phyloP scores from a whole-genome alignment of 2,113 vertebrate genomes.

The Colius striatus region DNA sequence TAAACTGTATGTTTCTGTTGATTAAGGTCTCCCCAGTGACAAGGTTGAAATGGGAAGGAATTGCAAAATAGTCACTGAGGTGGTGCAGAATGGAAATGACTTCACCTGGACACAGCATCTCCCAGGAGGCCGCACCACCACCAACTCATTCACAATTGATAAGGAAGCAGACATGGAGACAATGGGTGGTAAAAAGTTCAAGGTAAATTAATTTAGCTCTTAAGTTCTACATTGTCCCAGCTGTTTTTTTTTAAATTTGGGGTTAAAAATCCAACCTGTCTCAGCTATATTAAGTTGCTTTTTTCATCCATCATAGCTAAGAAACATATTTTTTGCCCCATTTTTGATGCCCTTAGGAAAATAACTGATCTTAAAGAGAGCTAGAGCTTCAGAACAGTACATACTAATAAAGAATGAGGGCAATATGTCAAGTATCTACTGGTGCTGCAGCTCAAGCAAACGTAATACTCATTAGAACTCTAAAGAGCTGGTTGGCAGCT shows the following conservation, averaged over 20 bases:
- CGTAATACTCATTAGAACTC: not conserved
- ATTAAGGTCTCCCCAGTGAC: conserved; percentile 84
- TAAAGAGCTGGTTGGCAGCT: not conserved
- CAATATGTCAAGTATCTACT: not conserved
- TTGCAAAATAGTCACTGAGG: conserved; percentile 88
- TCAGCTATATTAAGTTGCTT: not conserved
- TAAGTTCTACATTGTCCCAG: not conserved
- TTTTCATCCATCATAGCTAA: not conserved
- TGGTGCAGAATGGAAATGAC: conserved; percentile 85
- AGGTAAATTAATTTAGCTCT: conserved; percentile 78
- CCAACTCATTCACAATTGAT: conserved; percentile 86
- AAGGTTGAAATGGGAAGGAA: conserved; percentile 79
- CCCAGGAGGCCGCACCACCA: conserved; percentile 78
- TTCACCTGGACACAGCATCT: conserved; percentile 89
- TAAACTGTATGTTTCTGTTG: not conserved
- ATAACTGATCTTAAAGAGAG: not conserved
- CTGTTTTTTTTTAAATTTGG: not conserved
- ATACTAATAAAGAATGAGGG: not conserved
- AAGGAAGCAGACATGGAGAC: conserved; percentile 90
- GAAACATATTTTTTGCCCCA: not conserved
- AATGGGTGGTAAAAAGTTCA: conserved; percentile 92
- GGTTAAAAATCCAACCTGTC: not conserved
- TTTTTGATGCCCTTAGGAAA: not conserved
- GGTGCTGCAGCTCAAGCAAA: not conserved
- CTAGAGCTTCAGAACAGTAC: not conserved